Evolutionary conservation across 2,113 vertebrate genomes (phyloP).

Genomic region (Glaucomys volans): DNA sequence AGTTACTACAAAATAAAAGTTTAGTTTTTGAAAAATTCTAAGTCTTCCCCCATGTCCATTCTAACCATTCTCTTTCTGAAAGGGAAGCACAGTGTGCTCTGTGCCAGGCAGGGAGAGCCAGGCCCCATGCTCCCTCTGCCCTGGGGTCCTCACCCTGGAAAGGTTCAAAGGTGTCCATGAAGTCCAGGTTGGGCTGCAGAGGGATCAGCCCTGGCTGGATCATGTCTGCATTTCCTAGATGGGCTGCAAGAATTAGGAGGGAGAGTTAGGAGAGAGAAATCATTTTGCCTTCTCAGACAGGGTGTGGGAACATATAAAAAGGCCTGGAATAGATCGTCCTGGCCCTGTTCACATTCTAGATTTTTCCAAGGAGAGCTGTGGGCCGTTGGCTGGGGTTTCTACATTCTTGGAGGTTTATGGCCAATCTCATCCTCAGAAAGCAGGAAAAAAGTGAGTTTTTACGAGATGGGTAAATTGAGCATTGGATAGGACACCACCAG

Average conservation of each 20-base stretch:
- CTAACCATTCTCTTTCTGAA: not conserved
- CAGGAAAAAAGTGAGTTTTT: not conserved
- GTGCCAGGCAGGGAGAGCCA: not conserved
- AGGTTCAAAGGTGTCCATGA: slow-evolving; percentile 98
- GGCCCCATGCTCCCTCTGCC: not conserved
- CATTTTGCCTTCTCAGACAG: not conserved
- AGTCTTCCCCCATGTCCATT: not conserved
- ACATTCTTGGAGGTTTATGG: not conserved
- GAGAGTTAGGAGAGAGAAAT: not conserved
- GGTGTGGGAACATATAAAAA: not conserved
- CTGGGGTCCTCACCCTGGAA: slow-evolving; percentile 92
- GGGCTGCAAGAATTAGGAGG: slow-evolving; percentile 87
- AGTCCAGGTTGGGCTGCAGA: slow-evolving; percentile 97
- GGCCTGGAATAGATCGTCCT: not conserved
- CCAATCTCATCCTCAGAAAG: not conserved
- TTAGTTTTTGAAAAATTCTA: not conserved
- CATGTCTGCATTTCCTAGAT: slow-evolving; percentile 98
- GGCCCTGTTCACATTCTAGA: not conserved
- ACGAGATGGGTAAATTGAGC: not conserved
- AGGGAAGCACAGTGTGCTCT: not conserved
- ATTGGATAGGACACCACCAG: not conserved
- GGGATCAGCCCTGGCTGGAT: slow-evolving; percentile 98
- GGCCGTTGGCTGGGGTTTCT: not conserved
- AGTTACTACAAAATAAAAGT: not conserved
- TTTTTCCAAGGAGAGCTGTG: not conserved